A percentile compares a stretch with the other conserved stretches of the same genome.
phyloP scores from a whole-genome alignment of 2,888 invertebrate genomes.

The Sylvicola cinctus region DNA sequence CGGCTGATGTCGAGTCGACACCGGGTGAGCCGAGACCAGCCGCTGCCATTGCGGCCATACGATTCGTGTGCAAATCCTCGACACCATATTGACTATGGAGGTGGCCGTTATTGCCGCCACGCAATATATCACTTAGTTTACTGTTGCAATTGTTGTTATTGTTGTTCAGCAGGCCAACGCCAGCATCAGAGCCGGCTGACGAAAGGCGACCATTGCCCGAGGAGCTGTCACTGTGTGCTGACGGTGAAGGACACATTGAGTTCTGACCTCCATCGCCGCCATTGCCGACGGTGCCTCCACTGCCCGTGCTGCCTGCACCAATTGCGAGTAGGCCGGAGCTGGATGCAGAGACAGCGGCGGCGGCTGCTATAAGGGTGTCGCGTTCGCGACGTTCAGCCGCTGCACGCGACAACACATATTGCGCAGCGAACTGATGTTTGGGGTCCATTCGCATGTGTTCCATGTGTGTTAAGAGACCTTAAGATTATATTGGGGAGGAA shows the following conservation, averaged over 20 bases:
- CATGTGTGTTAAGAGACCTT: constrained; percentile 84
- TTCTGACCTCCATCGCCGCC: constrained; percentile 26
- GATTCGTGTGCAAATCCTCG: constrained; percentile 34
- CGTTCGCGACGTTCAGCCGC: constrained; percentile 78
- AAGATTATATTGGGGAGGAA: constrained; percentile 12
- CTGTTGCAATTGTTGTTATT: constrained; percentile 45
- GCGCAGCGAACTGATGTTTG: constrained; percentile 88
- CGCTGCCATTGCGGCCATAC: constrained; percentile 52
- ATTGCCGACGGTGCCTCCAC: constrained; percentile 11
- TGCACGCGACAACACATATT: constrained; percentile 75
- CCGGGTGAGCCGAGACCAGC: constrained; percentile 25
- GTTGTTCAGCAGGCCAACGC: constrained; percentile 35
- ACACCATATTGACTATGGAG: constrained; percentile 38
- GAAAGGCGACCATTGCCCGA: constrained; percentile 61
- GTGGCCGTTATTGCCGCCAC: constrained; percentile 8
- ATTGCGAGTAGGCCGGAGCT: constrained; percentile 34
- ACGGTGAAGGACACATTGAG: constrained; percentile 61
- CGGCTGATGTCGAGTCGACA: constrained; percentile 28
- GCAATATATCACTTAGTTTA: constrained; percentile 24
- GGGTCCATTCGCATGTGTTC: constrained; percentile 95
- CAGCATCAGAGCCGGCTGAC: constrained; percentile 57
- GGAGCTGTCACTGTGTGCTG: constrained; percentile 70
- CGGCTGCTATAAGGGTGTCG: constrained; percentile 50
- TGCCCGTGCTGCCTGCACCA: constrained; percentile 18
- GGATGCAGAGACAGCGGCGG: constrained; percentile 37